Conservation (phyloP, 2,888 invertebrate species). For the Polydesmus complanatus region DNA sequence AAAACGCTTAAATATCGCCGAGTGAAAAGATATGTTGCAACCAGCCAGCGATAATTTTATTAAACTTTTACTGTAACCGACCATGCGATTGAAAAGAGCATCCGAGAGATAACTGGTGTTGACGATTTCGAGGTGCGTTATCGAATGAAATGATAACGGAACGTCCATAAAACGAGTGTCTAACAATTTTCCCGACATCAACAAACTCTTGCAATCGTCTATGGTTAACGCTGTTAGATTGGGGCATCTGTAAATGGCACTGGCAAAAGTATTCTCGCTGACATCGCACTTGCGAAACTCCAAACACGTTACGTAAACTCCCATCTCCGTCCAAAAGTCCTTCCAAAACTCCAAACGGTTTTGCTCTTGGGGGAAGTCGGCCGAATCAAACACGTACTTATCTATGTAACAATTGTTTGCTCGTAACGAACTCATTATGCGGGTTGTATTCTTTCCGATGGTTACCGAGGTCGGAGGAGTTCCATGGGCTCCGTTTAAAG, state of each 20-base stretch:
- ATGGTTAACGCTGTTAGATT: constrained; percentile 46
- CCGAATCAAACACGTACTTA: too few relatives aligned
- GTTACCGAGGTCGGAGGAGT: not conserved
- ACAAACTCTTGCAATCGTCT: constrained; percentile 50
- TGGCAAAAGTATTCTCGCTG: not conserved
- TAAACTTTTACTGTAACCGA: constrained; percentile 44
- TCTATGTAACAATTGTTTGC: too few relatives aligned
- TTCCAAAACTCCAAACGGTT: too few relatives aligned
- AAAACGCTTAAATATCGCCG: constrained; percentile 50
- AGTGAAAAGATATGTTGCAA: constrained; percentile 56
- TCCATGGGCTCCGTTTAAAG: not conserved
- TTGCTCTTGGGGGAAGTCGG: too few relatives aligned
- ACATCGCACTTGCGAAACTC: not conserved
- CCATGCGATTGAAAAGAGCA: constrained; percentile 52
- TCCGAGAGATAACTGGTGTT: constrained; percentile 59
- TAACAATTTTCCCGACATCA: constrained; percentile 56
- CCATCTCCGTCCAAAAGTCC: too few relatives aligned
- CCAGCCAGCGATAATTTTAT: constrained; percentile 48
- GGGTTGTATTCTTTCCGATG: not conserved
- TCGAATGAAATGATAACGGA: constrained; percentile 15
- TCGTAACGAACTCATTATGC: too few relatives aligned
- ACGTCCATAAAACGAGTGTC: constrained; percentile 34
- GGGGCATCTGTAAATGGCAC: constrained; percentile 23
- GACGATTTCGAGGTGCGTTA: constrained; percentile 46
- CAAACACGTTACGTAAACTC: not conserved